These are phyloP conservation scores for Rhopalosiphum nymphaeae DNA, from an alignment of 2,888 invertebrate genomes.

Conservation along the genomic window DNA sequence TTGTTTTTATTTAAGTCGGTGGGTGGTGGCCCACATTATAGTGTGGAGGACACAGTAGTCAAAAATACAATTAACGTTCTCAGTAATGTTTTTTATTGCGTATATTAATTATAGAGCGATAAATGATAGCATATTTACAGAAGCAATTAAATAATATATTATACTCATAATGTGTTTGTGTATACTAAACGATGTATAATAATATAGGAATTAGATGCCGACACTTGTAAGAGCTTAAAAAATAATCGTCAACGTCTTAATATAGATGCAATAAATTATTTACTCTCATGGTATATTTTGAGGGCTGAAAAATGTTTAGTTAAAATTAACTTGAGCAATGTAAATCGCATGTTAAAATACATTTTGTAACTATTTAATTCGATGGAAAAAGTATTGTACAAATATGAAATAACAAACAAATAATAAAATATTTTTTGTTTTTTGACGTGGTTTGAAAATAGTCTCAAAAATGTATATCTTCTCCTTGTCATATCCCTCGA, in stretches of 20 bases:
- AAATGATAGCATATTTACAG: not conserved
- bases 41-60: not conserved
- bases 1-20: not conserved
- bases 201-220: not conserved
- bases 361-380: not conserved
- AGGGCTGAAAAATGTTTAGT: not conserved
- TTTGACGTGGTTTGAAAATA: too few relatives aligned
- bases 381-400: not conserved
- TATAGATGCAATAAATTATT: not conserved
- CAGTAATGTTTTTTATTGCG: not conserved
- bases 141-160: constrained; percentile 12
- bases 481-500: too few relatives aligned
- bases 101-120: not conserved
- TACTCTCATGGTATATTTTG: not conserved
- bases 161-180: not conserved
- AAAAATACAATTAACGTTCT: not conserved
- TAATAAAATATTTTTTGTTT: too few relatives aligned
- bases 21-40: not conserved
- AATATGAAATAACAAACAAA: too few relatives aligned
- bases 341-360: not conserved
- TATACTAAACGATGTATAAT: not conserved
- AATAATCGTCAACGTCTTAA: not conserved
- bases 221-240: not conserved
- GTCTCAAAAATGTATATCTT: too few relatives aligned
- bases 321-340: not conserved